These are phyloP conservation scores for Cherax destructor DNA, from an alignment of 1,140 invertebrate species.

Conservation along the genomic window DNA sequence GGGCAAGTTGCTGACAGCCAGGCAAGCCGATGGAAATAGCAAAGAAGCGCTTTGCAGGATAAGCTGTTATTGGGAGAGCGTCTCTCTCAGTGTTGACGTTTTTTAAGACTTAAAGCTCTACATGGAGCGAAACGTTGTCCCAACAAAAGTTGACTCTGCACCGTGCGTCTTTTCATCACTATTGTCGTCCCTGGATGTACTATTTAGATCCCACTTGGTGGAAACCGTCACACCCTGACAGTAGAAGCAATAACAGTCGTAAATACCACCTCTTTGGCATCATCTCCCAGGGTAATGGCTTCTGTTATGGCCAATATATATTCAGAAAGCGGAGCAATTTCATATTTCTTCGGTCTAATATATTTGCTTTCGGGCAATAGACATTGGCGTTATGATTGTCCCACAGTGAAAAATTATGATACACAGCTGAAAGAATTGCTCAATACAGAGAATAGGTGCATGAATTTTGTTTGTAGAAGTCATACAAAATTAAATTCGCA, in stretches of 20 bases:
- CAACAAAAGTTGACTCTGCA: too few relatives aligned
- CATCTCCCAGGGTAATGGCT: background rate
- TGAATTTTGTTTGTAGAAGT: background rate
- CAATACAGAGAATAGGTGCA: background rate
- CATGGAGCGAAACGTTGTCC: too few relatives aligned
- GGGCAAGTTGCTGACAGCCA: too few relatives aligned
- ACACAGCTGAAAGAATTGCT: background rate
- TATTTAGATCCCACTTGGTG: too few relatives aligned
- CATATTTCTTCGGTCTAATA: background rate
- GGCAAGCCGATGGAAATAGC: too few relatives aligned
- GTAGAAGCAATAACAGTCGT: background rate
- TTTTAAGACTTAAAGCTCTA: too few relatives aligned
- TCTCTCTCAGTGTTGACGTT: too few relatives aligned
- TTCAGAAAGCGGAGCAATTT: background rate
- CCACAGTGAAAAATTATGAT: background rate
- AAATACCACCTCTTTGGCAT: background rate
- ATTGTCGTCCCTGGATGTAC: too few relatives aligned
- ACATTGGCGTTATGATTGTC: background rate
- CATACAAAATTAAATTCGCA: too few relatives aligned
- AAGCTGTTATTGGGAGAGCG: too few relatives aligned
- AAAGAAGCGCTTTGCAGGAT: too few relatives aligned
- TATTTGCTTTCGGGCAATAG: background rate
- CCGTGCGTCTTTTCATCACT: too few relatives aligned
- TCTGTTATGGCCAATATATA: background rate
- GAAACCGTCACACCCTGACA: background rate